These are phyloP conservation scores for Mormyrus hasselquistii DNA, from an alignment of 2,797 vertebrate genomes.

Conservation along the genomic window DNA sequence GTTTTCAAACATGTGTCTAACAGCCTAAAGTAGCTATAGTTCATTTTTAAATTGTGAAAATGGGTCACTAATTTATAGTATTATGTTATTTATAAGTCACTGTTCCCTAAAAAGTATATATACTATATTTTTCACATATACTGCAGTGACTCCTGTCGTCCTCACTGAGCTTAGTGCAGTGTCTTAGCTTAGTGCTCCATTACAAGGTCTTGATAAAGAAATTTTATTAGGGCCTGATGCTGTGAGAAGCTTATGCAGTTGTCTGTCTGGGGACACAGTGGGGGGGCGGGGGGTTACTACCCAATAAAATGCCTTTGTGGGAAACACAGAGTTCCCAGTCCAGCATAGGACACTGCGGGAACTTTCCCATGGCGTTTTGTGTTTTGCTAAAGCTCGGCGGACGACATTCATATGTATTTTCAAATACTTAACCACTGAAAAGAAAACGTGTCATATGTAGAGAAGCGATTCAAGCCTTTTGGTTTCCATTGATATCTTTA, in stretches of 20 bases:
- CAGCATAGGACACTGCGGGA: not conserved
- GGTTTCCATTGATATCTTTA: not conserved
- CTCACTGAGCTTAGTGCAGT: not conserved
- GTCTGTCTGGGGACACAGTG: constrained; percentile 5
- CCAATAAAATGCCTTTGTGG: constrained; percentile 10
- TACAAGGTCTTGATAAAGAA: not conserved
- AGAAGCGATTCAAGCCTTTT: not conserved
- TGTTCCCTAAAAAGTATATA: not conserved
- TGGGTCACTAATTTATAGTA: not conserved
- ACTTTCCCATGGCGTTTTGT: constrained; percentile 15
- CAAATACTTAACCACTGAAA: not conserved
- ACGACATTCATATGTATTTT: not conserved
- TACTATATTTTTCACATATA: not conserved
- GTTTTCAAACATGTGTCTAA: not conserved
- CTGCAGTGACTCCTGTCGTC: not conserved
- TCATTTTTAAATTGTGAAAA: not conserved
- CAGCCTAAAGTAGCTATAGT: not conserved
- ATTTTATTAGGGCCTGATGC: not conserved
- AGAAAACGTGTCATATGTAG: not conserved
- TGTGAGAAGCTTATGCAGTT: constrained; percentile 6
- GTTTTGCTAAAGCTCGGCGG: not conserved
- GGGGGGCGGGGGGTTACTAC: not conserved
- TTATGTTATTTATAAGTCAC: not conserved
- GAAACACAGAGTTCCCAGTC: constrained; percentile 7
- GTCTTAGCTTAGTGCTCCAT: not conserved